Evolutionary conservation across 2,888 invertebrate species (phyloP).

Genomic region (Hedychridium roseum): DNA sequence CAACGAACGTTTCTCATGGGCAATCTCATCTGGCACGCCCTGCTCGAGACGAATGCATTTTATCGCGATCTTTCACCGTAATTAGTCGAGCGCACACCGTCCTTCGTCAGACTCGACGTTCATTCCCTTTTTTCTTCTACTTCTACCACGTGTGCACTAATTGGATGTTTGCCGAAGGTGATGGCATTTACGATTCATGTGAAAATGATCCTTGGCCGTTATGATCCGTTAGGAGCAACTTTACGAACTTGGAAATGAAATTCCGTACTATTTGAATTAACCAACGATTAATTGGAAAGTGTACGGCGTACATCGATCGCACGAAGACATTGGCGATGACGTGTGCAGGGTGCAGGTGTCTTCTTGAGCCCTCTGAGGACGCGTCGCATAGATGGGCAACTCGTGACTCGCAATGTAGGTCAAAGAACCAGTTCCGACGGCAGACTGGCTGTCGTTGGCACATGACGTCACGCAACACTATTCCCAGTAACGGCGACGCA

Average conservation of each 20-base stretch:
- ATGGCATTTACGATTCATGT: too few species aligned
- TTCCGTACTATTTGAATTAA: too few species aligned
- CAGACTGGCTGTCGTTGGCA: slow-evolving; percentile 41
- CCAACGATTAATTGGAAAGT: too few species aligned
- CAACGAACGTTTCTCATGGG: background rate
- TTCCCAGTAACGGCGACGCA: slow-evolving; percentile 46
- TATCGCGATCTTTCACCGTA: slow-evolving; percentile 25
- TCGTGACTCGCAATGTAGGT: slow-evolving; percentile 42
- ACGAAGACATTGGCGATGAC: too few species aligned
- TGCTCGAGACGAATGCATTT: slow-evolving; percentile 8
- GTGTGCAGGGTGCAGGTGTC: too few species aligned
- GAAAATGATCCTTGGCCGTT: too few species aligned
- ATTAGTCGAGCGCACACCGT: slow-evolving; percentile 17
- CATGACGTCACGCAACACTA: slow-evolving; percentile 53
- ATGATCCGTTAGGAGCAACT: too few species aligned
- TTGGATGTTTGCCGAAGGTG: too few species aligned
- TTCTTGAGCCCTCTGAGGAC: slow-evolving; percentile 7
- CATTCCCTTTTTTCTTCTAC: background rate
- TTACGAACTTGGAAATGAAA: too few species aligned
- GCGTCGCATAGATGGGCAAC: slow-evolving; percentile 21
- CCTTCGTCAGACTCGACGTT: background rate
- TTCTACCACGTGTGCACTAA: too few species aligned
- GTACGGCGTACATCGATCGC: too few species aligned
- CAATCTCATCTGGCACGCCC: slow-evolving; percentile 16
- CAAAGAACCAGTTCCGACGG: slow-evolving; percentile 51